phyloP scores from a whole-genome alignment of 92 coral and sea anemone genomes.

The Chrysogorgia sp. region DNA sequence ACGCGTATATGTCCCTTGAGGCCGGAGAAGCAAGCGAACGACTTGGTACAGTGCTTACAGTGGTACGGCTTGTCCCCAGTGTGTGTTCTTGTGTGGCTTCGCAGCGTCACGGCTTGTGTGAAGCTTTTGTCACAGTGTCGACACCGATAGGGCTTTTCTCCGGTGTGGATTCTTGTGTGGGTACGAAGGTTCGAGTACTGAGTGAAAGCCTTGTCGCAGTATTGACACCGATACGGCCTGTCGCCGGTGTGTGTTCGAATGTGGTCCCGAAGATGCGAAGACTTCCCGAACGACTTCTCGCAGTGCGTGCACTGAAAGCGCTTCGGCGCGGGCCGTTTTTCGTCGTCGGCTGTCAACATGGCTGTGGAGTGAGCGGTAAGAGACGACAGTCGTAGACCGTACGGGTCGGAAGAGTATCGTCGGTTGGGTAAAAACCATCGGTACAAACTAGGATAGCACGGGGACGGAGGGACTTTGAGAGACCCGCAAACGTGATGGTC shows the following conservation, averaged over 20 bases:
- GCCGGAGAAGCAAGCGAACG: constrained; percentile 97
- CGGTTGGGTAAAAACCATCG: constrained; percentile 13
- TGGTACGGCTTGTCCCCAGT: constrained; percentile 91
- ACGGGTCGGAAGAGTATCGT: constrained; percentile 28
- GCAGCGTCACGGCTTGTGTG: constrained; percentile 97
- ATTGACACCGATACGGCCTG: constrained; percentile 95
- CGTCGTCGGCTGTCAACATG: constrained; percentile 64
- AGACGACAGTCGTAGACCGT: constrained; percentile 49
- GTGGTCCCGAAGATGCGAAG: constrained; percentile 99
- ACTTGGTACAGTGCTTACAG: constrained; percentile 90
- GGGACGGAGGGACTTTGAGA: constrained; percentile 7
- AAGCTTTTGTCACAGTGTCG: constrained; percentile 94
- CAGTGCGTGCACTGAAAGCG: constrained; percentile 98
- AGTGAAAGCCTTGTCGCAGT: constrained; percentile 94
- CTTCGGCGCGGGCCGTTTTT: constrained; percentile 78
- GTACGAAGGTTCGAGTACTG: constrained; percentile 98
- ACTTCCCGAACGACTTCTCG: constrained; percentile 97
- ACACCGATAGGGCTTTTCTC: constrained; percentile 94
- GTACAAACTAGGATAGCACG: constrained; percentile 62
- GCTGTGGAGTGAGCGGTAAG: constrained; percentile 66
- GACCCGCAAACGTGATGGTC: neutral
- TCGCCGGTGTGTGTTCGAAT: constrained; percentile 99
- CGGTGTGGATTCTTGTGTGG: constrained; percentile 97
- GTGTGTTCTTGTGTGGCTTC: constrained; percentile 98
- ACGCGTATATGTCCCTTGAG: constrained; percentile 91